Conservation (phyloP, 2,888 invertebrate genomes). For the Lasioglossum zephyrum region DNA sequence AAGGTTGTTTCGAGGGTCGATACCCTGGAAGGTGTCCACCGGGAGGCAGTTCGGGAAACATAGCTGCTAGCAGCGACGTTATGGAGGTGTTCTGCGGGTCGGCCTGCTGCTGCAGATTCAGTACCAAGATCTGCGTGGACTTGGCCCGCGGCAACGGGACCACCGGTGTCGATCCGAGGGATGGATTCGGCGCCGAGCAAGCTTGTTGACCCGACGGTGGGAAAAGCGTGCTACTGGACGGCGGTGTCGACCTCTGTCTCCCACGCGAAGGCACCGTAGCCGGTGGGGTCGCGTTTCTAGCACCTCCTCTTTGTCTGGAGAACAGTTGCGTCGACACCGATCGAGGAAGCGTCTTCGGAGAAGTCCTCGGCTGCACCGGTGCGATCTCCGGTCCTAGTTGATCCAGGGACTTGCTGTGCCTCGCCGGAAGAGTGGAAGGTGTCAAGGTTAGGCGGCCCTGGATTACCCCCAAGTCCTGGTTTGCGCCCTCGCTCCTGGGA, state of each 20-base stretch:
- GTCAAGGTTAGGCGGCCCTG: constrained; percentile 89
- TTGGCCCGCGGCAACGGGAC: constrained; percentile 82
- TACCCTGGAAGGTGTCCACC: constrained; percentile 79
- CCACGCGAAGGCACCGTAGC: constrained; percentile 79
- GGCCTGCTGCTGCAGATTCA: constrained; percentile 70
- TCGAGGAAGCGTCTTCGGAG: constrained; percentile 81
- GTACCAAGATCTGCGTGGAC: constrained; percentile 82
- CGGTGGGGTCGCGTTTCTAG: constrained; percentile 76
- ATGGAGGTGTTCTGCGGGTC: constrained; percentile 78
- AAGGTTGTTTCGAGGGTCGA: constrained; percentile 71
- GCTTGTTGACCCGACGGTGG: constrained; percentile 79
- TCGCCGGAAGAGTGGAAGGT: constrained; percentile 87
- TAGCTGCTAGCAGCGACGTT: constrained; percentile 81
- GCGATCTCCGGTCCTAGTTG: constrained; percentile 87
- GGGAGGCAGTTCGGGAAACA: constrained; percentile 81
- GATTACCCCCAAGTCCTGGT: constrained; percentile 83
- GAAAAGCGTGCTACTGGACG: constrained; percentile 76
- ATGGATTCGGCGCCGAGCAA: constrained; percentile 83
- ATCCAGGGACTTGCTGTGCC: constrained; percentile 93
- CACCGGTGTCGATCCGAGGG: constrained; percentile 80
- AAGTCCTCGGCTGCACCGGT: constrained; percentile 77
- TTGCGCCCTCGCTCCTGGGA: constrained; percentile 82
- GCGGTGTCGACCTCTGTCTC: constrained; percentile 75
- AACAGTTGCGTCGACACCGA: constrained; percentile 85
- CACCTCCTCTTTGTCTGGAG: constrained; percentile 67